A percentile compares a stretch with the other conserved stretches of the same genome.
These are phyloP conservation scores for Leptinotarsa undecemlineata DNA, from an alignment of 1,140 invertebrate genomes.

Conservation along the genomic window DNA sequence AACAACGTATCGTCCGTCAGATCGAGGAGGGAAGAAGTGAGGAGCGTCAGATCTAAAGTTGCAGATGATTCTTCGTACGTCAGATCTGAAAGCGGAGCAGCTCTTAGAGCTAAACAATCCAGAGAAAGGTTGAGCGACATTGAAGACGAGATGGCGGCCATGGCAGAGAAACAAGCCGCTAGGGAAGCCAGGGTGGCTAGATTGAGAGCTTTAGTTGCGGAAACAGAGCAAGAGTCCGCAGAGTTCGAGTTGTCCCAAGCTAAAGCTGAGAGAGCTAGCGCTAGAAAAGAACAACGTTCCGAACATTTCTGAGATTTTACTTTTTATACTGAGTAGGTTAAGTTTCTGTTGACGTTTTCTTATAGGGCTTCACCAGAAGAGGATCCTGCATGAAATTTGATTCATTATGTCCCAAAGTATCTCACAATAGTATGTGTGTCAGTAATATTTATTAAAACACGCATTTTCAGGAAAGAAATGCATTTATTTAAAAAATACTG, in stretches of 20 bases:
- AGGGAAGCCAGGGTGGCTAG: constrained; percentile 63
- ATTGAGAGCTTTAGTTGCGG: constrained; percentile 61
- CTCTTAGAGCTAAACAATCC: constrained; percentile 50
- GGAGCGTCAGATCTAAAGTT: background rate
- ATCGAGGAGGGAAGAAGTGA: constrained; percentile 44
- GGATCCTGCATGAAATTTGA: too few species aligned
- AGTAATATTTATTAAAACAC: too few species aligned
- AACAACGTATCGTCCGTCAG: constrained; percentile 55
- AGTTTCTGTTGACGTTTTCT: too few species aligned
- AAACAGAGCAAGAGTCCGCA: constrained; percentile 53
- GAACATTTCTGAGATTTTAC: constrained; percentile 1
- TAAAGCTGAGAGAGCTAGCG: constrained; percentile 11
- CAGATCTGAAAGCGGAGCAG: constrained; percentile 37
- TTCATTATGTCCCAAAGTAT: too few species aligned
- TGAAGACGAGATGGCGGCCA: constrained; percentile 64
- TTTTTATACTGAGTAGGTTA: too few species aligned
- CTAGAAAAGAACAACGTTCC: constrained; percentile 18
- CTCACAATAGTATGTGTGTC: too few species aligned
- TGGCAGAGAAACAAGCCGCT: constrained; percentile 60
- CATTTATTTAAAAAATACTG: too few species aligned
- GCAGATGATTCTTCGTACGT: background rate
- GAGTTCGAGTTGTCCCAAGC: constrained; percentile 23
- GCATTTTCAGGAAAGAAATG: too few species aligned
- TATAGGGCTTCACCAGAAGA: too few species aligned
- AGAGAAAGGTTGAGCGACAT: constrained; percentile 63